A percentile compares a stretch with the other conserved stretches of the same genome.
Evolutionary conservation across 2,888 invertebrate species (phyloP).

Genomic region (Netelia fuscicornis): DNA sequence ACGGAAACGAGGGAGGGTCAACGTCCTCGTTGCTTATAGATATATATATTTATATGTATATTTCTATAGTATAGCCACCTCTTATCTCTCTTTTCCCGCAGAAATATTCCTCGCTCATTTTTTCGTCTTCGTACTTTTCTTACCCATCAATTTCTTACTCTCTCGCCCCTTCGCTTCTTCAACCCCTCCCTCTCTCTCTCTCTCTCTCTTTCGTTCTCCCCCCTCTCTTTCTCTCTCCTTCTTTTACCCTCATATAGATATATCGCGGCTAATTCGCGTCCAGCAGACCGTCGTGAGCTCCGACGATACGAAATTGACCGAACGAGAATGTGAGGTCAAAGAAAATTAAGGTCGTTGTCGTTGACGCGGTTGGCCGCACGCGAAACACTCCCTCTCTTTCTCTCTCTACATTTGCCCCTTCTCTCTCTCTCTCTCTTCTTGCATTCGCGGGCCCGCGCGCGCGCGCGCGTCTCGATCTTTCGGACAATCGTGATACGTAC

Average conservation of each 20-base stretch:
- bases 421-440: slow-evolving; percentile 1
- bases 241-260: too few relatives aligned
- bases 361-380: slow-evolving; percentile 50
- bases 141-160: slow-evolving; percentile 42
- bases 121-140: slow-evolving; percentile 6
- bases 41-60: too few relatives aligned
- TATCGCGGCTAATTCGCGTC: slow-evolving; percentile 51
- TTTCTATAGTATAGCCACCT: too few relatives aligned
- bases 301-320: slow-evolving; percentile 63
- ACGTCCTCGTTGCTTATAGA: slow-evolving; percentile 4
- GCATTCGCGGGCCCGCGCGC: too few relatives aligned
- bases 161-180: background rate
- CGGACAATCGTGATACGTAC: slow-evolving; percentile 17
- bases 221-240: background rate
- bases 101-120: background rate
- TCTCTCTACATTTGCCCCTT: background rate
- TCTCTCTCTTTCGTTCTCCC: too few relatives aligned
- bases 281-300: slow-evolving; percentile 58
- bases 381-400: slow-evolving; percentile 20
- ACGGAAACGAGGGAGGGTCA: slow-evolving; percentile 4
- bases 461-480: slow-evolving; percentile 29
- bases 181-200: too few relatives aligned
- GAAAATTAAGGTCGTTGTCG: slow-evolving; percentile 66
- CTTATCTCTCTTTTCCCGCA: too few relatives aligned
- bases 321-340: slow-evolving; percentile 60